Base-by-base conservation (phyloP, 2,797 vertebrate genomes). In the Ciconia nigra region DNA sequence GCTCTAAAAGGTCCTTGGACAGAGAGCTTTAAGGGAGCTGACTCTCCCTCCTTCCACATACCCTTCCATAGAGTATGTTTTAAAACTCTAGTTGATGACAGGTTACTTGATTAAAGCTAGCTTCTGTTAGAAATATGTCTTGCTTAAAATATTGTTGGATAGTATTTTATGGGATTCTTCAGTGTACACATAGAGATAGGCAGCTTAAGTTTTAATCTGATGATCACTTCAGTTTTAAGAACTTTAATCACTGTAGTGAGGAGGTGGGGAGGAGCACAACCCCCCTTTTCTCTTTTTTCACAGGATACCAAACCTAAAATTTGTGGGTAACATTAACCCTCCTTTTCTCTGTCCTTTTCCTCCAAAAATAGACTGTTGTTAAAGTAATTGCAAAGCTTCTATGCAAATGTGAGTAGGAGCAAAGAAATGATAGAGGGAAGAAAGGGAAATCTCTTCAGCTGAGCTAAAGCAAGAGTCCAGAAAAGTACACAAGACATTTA, bases 31-130 rank as follows among this genome's bases (percentile, higher is more conserved):
- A 52, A 77, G 22, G 15, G 17, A 61, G 8, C 11, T 76, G 49
- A 63, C 13, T 37, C 4, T 63, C 24, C 1, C 5, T 62, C 1
- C 16, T 52, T 37, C 15, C 13, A 55, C 22, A 25, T 11, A 57
- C 8, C 15, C 2, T 61, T 69, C 42, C 73, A 42, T 0, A 37
- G 7, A 49, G 7, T n/a, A 35, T 0, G 0, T 65, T 65, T 80
- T 58, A 87, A 55, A 54, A 41, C 4, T 83, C 16, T 46, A 33
- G 9, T 28, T 70, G 35, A 33, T 41, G 6, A 39, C 13, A 54
- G 8, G 10, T 44, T 65, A 2, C 5, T 73, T 72, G 17, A 28
- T 13, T 63, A 70, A 76, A 77, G 4, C 17, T 91, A 72, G 10
- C 0, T 63, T 83, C 55, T 72, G 6, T 29, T 25, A 80, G 9